Evolutionary conservation across 2,113 vertebrate genomes (phyloP).

Genomic region (Paradisaea rubra): DNA sequence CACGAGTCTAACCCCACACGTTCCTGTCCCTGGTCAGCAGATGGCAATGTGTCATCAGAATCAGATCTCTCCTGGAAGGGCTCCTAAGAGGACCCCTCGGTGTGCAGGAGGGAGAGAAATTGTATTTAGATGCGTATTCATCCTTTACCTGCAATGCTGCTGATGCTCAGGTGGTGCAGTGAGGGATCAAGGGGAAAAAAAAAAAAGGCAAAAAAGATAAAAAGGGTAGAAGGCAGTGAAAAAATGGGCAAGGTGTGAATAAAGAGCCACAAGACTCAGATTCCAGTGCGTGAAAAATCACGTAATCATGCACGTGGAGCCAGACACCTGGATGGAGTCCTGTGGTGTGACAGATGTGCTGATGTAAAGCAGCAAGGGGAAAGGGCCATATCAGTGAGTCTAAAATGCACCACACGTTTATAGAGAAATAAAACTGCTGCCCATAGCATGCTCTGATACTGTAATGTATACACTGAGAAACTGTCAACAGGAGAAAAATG

Average conservation of each 20-base stretch:
- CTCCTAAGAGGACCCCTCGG: accelerated
- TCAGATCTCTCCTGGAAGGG: not conserved
- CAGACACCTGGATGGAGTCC: not conserved
- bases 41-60: constrained; percentile 43
- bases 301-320: accelerated
- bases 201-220: not conserved
- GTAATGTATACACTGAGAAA: not conserved
- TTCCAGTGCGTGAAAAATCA: not conserved
- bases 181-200: not conserved
- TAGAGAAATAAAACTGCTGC: not conserved
- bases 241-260: not conserved
- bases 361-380: not conserved
- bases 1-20: not conserved
- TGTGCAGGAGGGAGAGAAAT: not conserved
- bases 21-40: constrained; percentile 47
- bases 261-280: not conserved
- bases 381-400: not conserved
- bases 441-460: not conserved
- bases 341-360: not conserved
- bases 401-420: not conserved
- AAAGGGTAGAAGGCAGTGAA: not conserved
- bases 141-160: not conserved
- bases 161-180: not conserved
- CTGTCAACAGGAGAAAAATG: not conserved
- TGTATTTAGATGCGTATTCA: not conserved